A percentile compares a stretch with the other conserved stretches of the same genome.
Conservation (phyloP, 1,140 invertebrate genomes). For the Orius insidiosus region DNA sequence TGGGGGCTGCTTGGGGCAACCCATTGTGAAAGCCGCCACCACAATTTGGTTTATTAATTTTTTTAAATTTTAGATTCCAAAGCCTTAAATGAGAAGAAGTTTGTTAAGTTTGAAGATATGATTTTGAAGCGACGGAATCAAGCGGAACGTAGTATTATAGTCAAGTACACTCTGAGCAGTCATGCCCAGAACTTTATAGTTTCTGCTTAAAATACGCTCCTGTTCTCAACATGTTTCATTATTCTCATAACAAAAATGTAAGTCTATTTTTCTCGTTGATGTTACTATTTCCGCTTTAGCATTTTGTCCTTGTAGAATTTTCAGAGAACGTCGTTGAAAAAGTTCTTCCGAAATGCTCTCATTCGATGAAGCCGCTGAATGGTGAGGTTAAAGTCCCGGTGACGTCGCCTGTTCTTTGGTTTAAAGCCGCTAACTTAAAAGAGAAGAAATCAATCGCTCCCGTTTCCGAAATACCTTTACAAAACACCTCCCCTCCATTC, state of each 20-base stretch:
- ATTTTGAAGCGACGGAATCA: conserved; percentile 29
- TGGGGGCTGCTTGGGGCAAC: too few species aligned
- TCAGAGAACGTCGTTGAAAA: conserved; percentile 16
- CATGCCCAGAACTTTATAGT: conserved; percentile 20
- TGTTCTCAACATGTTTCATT: conserved; percentile 23
- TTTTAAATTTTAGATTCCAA: neutral
- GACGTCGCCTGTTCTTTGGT: conserved; percentile 21
- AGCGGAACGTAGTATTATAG: conserved; percentile 33
- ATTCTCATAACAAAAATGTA: conserved; percentile 18
- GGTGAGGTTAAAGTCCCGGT: conserved; percentile 20
- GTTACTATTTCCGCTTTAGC: conserved; percentile 16
- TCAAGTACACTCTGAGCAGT: conserved; percentile 24
- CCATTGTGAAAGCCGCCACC: too few species aligned
- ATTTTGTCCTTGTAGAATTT: conserved; percentile 26
- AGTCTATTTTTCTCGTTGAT: conserved; percentile 9
- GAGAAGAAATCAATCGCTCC: neutral
- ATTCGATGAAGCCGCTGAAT: conserved; percentile 15
- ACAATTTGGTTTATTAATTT: too few species aligned
- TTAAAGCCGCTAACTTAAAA: conserved; percentile 17
- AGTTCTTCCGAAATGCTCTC: conserved; percentile 18
- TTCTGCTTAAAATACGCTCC: conserved; percentile 22
- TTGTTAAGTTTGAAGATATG: conserved; percentile 23
- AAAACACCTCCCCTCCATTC: neutral
- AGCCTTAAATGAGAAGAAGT: neutral
- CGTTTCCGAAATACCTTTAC: too few species aligned